Conservation (phyloP, 1,140 invertebrate genomes). For the Xylocopa sonorina region DNA sequence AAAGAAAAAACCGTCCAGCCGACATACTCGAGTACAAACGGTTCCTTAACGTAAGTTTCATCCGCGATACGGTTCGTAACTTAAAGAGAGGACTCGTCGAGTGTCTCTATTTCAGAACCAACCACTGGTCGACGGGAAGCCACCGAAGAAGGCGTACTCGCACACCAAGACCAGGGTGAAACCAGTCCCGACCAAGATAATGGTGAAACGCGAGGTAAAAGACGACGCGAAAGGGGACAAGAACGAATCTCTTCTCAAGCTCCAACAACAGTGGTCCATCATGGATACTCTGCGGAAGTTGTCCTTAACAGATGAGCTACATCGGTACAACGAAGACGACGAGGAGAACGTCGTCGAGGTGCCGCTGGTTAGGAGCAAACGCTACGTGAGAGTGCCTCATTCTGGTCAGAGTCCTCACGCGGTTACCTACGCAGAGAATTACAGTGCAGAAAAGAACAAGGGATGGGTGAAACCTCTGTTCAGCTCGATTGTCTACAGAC, state of each 20-base stretch:
- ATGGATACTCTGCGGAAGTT: constrained; percentile 20
- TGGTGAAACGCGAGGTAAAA: constrained; percentile 67
- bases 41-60: constrained; percentile 69
- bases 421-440: constrained; percentile 91
- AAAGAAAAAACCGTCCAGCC: constrained; percentile 70
- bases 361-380: constrained; percentile 41
- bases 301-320: constrained; percentile 40
- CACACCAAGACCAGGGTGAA: constrained; percentile 65
- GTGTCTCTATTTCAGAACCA: constrained; percentile 66
- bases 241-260: neutral
- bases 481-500: constrained; percentile 94
- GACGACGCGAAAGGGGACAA: neutral
- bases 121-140: constrained; percentile 61
- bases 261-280: neutral
- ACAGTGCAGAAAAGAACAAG: constrained; percentile 87
- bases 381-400: constrained; percentile 57
- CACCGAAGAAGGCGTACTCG: constrained; percentile 71
- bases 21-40: constrained; percentile 73
- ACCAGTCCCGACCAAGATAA: constrained; percentile 64
- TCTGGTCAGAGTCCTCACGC: constrained; percentile 88
- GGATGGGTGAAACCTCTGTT: constrained; percentile 95
- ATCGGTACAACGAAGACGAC: constrained; percentile 39
- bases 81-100: too few species aligned
- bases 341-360: constrained; percentile 34
- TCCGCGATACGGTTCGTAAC: too few species aligned